A percentile compares a stretch with the other conserved stretches of the same genome.
phyloP scores from a whole-genome alignment of 2,888 invertebrate species.

The Aproaerema taeniolella region DNA sequence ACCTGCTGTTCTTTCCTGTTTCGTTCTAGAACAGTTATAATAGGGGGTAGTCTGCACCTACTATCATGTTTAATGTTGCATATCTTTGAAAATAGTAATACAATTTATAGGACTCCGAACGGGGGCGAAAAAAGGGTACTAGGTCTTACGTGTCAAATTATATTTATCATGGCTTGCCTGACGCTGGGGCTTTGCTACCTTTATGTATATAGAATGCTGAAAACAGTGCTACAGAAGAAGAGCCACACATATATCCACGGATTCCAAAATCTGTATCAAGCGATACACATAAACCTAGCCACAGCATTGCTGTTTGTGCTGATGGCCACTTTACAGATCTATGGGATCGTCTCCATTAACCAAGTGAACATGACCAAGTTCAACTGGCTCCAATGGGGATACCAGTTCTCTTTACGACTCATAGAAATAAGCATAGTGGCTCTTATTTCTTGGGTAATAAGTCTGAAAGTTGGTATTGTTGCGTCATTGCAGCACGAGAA shows the following conservation, averaged over 20 bases:
- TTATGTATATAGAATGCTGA: conserved; percentile 88
- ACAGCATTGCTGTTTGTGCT: conserved; percentile 90
- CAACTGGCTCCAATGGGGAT: conserved; percentile 95
- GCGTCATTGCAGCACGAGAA: conserved; percentile 84
- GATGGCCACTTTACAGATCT: conserved; percentile 89
- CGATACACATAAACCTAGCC: conserved; percentile 92
- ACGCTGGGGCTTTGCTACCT: conserved; percentile 90
- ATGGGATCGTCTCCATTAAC: conserved; percentile 79
- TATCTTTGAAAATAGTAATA: conserved; percentile 81
- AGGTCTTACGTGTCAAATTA: conserved; percentile 88
- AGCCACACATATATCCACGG: conserved; percentile 88
- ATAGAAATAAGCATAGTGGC: conserved; percentile 93
- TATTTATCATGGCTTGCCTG: conserved; percentile 90
- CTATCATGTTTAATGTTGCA: conserved; percentile 89
- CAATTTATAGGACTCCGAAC: conserved; percentile 60
- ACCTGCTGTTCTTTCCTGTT: conserved; percentile 83
- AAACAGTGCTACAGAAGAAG: conserved; percentile 84
- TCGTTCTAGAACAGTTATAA: conserved; percentile 86
- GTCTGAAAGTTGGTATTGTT: conserved; percentile 79
- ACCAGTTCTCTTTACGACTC: conserved; percentile 89
- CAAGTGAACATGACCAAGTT: conserved; percentile 80
- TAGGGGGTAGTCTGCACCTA: conserved; percentile 88
- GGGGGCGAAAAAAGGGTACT: conserved; percentile 79
- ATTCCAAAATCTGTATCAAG: conserved; percentile 89
- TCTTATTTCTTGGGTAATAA: conserved; percentile 91